Conservation (phyloP, 2,113 vertebrate species). For the Tyto alba region DNA sequence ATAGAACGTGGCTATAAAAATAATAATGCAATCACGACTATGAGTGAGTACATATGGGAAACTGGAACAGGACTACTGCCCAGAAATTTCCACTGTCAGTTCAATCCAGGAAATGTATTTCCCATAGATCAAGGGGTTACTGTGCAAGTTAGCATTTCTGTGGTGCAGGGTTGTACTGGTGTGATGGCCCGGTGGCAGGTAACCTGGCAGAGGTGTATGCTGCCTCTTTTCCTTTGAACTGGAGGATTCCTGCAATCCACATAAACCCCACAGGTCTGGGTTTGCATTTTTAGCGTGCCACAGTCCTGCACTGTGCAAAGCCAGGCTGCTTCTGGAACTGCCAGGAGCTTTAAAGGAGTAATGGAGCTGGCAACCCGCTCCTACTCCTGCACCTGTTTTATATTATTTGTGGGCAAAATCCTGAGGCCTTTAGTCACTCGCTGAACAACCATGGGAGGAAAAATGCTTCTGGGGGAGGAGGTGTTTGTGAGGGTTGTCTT, state of each 20-base stretch:
- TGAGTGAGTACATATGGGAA: neutral
- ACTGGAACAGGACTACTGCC: neutral
- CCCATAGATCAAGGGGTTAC: neutral
- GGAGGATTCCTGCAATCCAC: neutral
- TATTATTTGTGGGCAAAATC: neutral
- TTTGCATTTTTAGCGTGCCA: neutral
- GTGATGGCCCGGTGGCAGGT: neutral
- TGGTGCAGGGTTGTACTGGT: no score
- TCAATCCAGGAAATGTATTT: neutral
- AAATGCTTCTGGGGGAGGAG: neutral
- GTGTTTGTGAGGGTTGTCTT: neutral
- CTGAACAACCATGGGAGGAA: neutral
- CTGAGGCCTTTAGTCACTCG: neutral
- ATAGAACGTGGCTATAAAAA: neutral
- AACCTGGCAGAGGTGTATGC: neutral
- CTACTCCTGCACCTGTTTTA: neutral
- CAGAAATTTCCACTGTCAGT: neutral
- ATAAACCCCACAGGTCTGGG: neutral
- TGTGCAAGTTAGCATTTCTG: neutral
- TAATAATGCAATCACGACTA: accelerated
- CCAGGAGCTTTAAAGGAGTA: neutral
- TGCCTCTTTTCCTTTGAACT: neutral
- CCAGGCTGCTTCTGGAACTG: neutral
- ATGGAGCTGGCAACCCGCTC: neutral
- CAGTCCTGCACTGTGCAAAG: neutral